Evolutionary conservation across 53 echinoderm and acorn worm genomes (phyloP), one percentile per base, ranked within the genome.

Genomic region (Echinarachnius parma): DNA sequence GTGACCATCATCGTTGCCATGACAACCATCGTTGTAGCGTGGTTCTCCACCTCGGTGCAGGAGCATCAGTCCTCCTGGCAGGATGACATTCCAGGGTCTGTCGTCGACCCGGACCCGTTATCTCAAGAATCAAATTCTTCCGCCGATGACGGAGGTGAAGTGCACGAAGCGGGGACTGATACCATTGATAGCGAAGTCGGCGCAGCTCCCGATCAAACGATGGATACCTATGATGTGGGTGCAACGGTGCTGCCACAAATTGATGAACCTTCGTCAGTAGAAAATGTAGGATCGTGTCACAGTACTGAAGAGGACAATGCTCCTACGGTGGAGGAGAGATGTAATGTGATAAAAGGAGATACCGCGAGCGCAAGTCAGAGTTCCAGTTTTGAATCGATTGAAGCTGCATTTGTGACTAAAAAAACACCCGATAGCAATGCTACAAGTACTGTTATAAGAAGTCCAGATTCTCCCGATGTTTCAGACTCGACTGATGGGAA

Each of bases 41-140:
- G 98, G 98, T 66, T 82, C 28, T 98, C 98, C 2, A 98, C 98
- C 25, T 76, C 66, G 29, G 98, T 98, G 20, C 52, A 76, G 9
- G 91, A 98, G 31, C 80, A 65, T 37, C 66, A 56, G 16, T 39
- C 74, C 34, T 72, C 45, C 45, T 63, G 70, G 50, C 44, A 75
- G 55, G 42, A 62, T 33, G 31, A 52, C 20, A 46, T 31, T 2
- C 29, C 65, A 32, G 77, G 78, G 15, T 53, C 61, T n/a, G 16
- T 46, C n/a, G 62, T 61, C 4, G 70, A 81, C 31, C 48, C 81
- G 20, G 74, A 61, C 11, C 48, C 62, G n/a, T 4, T 28, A 0
- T 35, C 55, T 55, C 74, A 39, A 27, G 55, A 72, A 39, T 72
- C 74, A 49, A 15, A 45, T 46, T 50, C 68, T 24, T 34, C 29